A percentile compares a stretch with the other conserved stretches of the same genome.
These are phyloP conservation scores for Campylomormyrus tamandua DNA, from an alignment of 2,113 vertebrate genomes.

Conservation along the genomic window DNA sequence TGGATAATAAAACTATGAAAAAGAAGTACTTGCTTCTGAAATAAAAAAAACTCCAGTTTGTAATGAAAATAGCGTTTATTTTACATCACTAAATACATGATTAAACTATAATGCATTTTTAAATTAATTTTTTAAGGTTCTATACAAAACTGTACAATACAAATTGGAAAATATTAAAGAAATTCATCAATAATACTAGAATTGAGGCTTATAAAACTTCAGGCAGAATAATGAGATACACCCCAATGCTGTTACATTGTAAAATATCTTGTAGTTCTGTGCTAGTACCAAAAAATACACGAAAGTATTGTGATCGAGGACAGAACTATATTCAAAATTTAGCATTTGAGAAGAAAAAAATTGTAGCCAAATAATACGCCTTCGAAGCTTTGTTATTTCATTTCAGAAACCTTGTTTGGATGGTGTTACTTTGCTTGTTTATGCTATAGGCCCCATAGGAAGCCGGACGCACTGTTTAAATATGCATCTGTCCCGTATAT, in stretches of 20 bases:
- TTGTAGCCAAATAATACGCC: conserved; percentile 20
- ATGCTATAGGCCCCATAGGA: neutral
- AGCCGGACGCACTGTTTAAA: conserved; percentile 5
- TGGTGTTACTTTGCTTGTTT: conserved; percentile 15
- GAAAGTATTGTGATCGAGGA: conserved; percentile 65
- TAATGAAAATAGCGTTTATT: conserved; percentile 94
- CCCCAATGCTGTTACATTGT: conserved; percentile 42
- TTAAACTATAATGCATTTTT: conserved; percentile 95
- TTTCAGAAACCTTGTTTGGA: conserved; percentile 1
- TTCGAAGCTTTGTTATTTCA: conserved; percentile 34
- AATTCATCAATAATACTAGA: conserved; percentile 63
- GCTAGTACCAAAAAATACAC: conserved; percentile 45
- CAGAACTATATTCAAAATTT: conserved; percentile 40
- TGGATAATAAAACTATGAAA: conserved; percentile 60
- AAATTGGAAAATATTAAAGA: conserved; percentile 80
- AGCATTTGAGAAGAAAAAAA: conserved; percentile 37
- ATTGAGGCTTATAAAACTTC: conserved; percentile 67
- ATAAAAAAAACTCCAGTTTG: conserved; percentile 89
- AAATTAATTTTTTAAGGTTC: conserved; percentile 92
- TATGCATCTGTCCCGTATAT: neutral
- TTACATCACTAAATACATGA: conserved; percentile 94
- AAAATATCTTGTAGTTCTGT: conserved; percentile 45
- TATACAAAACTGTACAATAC: conserved; percentile 98
- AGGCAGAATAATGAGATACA: conserved; percentile 61
- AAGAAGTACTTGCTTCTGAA: conserved; percentile 92